phyloP scores from a whole-genome alignment of 2,113 vertebrate species.

The Bucco capensis region DNA sequence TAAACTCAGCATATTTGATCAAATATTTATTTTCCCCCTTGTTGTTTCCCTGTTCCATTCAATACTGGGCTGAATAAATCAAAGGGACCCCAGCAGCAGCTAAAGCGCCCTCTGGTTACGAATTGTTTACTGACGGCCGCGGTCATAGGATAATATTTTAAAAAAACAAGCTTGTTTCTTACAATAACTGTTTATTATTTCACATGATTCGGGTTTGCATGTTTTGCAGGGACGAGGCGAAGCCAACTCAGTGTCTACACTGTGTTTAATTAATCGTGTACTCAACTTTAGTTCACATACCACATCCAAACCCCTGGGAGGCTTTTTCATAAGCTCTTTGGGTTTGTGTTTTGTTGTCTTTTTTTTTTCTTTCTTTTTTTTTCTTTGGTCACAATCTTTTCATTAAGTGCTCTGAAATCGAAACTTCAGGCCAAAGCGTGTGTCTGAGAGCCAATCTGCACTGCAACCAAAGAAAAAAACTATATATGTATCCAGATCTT shows the following conservation, averaged over 20 bases:
- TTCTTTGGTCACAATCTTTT: not conserved
- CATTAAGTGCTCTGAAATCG: conserved; percentile 32
- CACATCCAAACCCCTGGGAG: conserved; percentile 40
- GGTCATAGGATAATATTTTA: conserved; percentile 17
- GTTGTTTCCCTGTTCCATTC: conserved; percentile 39
- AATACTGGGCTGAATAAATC: conserved; percentile 32
- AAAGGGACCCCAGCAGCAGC: conserved; percentile 5
- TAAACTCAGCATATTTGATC: conserved; percentile 46
- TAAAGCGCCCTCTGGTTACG: conserved; percentile 39
- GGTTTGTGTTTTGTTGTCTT: conserved; percentile 28
- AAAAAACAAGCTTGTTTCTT: conserved; percentile 57
- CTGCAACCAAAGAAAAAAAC: not conserved
- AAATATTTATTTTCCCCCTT: conserved; percentile 59
- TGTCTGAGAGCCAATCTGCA: not conserved
- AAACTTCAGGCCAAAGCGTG: not conserved
- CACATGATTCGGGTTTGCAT: conserved; percentile 29
- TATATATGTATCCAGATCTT: not conserved
- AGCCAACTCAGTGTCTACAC: conserved; percentile 45
- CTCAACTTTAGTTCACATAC: conserved; percentile 43
- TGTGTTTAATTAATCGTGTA: conserved; percentile 60
- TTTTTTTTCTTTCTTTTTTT: too few relatives aligned
- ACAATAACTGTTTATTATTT: conserved; percentile 68
- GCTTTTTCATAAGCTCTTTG: conserved; percentile 48
- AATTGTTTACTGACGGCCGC: conserved; percentile 50
- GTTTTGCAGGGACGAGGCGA: conserved; percentile 4